A percentile compares a stretch with the other conserved stretches of the same genome.
phyloP scores from a whole-genome alignment of 2,888 invertebrate species.

The Orthosia gothica region DNA sequence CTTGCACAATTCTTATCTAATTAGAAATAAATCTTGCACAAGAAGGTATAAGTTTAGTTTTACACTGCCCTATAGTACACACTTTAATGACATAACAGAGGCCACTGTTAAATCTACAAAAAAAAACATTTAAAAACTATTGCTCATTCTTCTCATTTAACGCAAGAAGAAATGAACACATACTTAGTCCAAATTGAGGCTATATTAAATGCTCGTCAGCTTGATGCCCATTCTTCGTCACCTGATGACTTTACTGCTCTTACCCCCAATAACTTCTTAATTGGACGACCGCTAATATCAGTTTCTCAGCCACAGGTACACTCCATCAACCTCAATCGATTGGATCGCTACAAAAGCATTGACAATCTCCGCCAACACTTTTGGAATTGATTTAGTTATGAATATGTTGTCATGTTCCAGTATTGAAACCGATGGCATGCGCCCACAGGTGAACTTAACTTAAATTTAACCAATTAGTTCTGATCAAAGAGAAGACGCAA shows the following conservation, averaged over 20 bases:
- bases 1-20: no score
- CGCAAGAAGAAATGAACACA: no score
- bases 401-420: not conserved
- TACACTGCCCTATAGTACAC: no score
- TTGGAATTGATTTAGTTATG: not conserved
- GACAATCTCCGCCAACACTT: slow-evolving; percentile 13
- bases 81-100: no score
- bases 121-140: no score
- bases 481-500: slow-evolving; percentile 1
- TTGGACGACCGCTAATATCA: slow-evolving; percentile 19
- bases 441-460: slow-evolving; percentile 1
- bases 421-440: slow-evolving; percentile 5
- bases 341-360: slow-evolving; percentile 6
- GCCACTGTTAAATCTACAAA: no score
- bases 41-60: no score
- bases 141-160: no score
- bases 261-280: slow-evolving; percentile 3
- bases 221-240: no score
- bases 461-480: slow-evolving; percentile 5
- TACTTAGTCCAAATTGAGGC: no score
- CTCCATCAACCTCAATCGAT: slow-evolving; percentile 4
- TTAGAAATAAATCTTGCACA: no score
- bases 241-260: not conserved
- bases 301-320: slow-evolving; percentile 16
- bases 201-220: no score